These are phyloP conservation scores for Aphelinus atriplicis DNA, from an alignment of 1,140 invertebrate species.

Conservation along the genomic window DNA sequence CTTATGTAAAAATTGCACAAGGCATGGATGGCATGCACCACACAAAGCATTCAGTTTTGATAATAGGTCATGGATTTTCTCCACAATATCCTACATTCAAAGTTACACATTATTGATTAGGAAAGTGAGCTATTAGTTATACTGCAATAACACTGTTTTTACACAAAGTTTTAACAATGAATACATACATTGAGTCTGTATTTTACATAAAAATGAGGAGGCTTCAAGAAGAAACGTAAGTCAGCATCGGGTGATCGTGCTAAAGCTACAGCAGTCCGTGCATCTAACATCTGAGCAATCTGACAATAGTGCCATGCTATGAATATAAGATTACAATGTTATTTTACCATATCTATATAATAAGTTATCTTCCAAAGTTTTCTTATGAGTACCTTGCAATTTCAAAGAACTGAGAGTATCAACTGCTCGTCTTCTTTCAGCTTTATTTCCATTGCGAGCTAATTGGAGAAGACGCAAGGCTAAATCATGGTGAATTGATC, in stretches of 20 bases:
- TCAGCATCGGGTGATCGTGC: slow-evolving; percentile 70
- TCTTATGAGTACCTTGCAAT: slow-evolving; percentile 56
- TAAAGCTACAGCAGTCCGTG: slow-evolving; percentile 72
- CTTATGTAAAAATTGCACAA: slow-evolving; percentile 73
- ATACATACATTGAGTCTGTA: slow-evolving; percentile 63
- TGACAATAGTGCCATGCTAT: slow-evolving; percentile 72
- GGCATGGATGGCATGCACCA: slow-evolving; percentile 70
- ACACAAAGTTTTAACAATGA: neutral
- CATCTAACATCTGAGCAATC: slow-evolving; percentile 74
- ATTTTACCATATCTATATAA: neutral
- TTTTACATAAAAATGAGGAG: slow-evolving; percentile 67
- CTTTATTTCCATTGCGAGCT: slow-evolving; percentile 51
- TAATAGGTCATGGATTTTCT: slow-evolving; percentile 69
- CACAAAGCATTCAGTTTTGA: slow-evolving; percentile 63
- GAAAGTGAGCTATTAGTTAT: slow-evolving; percentile 10
- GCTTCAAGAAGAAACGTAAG: slow-evolving; percentile 72
- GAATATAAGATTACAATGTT: slow-evolving; percentile 30
- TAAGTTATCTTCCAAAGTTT: neutral
- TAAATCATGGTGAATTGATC: slow-evolving; percentile 50
- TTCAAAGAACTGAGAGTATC: slow-evolving; percentile 53
- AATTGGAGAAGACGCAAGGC: slow-evolving; percentile 54
- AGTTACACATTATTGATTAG: slow-evolving; percentile 6
- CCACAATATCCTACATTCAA: slow-evolving; percentile 59
- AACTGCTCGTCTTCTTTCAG: slow-evolving; percentile 54
- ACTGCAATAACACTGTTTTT: neutral